phyloP scores from a whole-genome alignment of 53 echinoderm and acorn worm genomes.

The Echinometra lucunter region DNA sequence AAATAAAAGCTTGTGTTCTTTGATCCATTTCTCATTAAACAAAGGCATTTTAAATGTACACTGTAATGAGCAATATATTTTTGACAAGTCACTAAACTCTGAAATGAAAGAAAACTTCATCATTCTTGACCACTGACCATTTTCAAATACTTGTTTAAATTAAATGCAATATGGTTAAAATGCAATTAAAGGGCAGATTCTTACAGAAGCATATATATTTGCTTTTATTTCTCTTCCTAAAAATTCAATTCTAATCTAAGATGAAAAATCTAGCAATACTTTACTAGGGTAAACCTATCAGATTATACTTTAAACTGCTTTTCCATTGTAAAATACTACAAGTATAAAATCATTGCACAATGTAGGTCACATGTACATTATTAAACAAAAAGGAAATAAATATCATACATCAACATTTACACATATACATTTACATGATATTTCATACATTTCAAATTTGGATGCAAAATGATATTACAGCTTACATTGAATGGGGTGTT shows the following conservation, averaged over 20 bases:
- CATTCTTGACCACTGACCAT: not conserved
- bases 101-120: not conserved
- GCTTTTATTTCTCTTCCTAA: not conserved
- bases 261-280: no score
- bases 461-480: not conserved
- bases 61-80: no score
- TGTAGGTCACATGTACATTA: slow-evolving; percentile 24
- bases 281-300: not conserved
- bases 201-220: not conserved
- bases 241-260: not conserved
- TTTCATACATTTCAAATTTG: not conserved
- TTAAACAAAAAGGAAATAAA: not conserved
- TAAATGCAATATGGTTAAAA: not conserved
- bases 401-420: not conserved
- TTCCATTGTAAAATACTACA: slow-evolving; percentile 15
- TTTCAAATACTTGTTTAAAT: not conserved
- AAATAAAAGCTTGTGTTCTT: not conserved
- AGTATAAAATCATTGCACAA: slow-evolving; percentile 63
- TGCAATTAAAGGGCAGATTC: not conserved
- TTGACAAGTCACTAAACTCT: not conserved
- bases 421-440: not conserved
- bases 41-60: not conserved
- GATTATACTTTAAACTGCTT: not conserved
- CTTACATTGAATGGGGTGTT: not conserved
- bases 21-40: not conserved